Evolutionary conservation across 2,888 invertebrate genomes (phyloP).

Genomic region (Orthonychiurus folsomi): DNA sequence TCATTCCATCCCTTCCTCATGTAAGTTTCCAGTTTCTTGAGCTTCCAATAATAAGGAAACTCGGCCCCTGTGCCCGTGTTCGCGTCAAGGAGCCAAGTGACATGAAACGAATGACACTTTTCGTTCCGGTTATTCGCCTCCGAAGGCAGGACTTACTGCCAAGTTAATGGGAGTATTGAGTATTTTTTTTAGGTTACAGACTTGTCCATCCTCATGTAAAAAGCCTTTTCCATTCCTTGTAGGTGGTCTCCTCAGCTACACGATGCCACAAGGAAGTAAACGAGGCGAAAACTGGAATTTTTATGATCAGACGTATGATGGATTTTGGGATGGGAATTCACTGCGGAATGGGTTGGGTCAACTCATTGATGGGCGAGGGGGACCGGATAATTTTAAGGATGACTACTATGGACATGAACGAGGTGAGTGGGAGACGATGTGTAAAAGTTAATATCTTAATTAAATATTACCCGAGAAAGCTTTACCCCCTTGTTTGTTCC

Average conservation of each 20-base stretch:
- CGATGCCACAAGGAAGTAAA: conserved; percentile 79
- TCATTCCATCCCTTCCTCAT: no score
- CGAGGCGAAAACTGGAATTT: conserved; percentile 70
- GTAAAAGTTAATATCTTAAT: no score
- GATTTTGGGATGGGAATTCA: conserved; percentile 65
- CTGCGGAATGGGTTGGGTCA: conserved; percentile 72
- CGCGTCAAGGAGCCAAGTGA: not conserved
- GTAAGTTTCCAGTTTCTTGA: not conserved
- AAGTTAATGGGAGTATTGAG: no score
- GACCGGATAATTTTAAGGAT: conserved; percentile 63
- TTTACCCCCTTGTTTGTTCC: no score
- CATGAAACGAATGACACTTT: not conserved
- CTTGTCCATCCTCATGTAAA: no score
- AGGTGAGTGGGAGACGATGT: no score
- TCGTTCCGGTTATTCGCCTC: not conserved
- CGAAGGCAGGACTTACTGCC: not conserved
- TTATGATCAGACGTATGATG: conserved; percentile 77
- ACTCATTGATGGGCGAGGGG: conserved; percentile 70
- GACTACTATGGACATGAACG: conserved; percentile 54
- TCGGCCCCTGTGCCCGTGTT: no score
- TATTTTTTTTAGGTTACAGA: no score
- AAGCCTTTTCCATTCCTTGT: conserved; percentile 40
- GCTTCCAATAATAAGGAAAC: not conserved
- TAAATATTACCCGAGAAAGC: no score
- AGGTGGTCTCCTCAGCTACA: conserved; percentile 77